A percentile compares a stretch with the other conserved stretches of the same genome.
Evolutionary conservation across 2,113 vertebrate species (phyloP).

Genomic region (Epinephelus fuscoguttatus): DNA sequence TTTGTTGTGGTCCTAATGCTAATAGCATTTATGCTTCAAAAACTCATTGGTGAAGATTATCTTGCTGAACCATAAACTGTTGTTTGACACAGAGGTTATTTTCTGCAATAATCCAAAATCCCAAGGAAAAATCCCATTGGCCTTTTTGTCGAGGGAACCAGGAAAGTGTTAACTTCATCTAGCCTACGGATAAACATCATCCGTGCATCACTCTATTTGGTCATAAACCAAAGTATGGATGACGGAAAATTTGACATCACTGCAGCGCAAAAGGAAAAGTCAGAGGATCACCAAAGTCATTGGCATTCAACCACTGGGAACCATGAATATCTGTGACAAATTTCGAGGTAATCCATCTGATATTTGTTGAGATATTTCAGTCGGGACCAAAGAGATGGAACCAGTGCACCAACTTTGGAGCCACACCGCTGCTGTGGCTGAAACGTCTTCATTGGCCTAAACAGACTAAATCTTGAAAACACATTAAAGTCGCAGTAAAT

Average conservation of each 20-base stretch:
- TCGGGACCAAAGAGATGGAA: neutral
- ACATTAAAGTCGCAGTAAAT: neutral
- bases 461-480: slow-evolving; percentile 1
- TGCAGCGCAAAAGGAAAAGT: neutral
- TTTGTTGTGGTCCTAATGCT: too few species aligned
- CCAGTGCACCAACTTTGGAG: neutral
- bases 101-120: too few species aligned
- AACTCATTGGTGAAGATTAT: too few species aligned
- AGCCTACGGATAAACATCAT: too few species aligned
- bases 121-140: too few species aligned
- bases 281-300: neutral
- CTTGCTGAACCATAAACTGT: too few species aligned
- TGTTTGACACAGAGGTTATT: too few species aligned
- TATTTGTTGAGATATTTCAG: neutral
- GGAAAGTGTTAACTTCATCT: too few species aligned
- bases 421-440: neutral
- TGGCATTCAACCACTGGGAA: neutral
- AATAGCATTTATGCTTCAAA: too few species aligned
- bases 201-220: neutral
- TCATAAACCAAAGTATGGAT: neutral
- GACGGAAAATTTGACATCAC: neutral
- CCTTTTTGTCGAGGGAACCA: too few species aligned
- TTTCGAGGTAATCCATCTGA: neutral
- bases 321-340: neutral
- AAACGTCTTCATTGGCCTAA: neutral